These are phyloP conservation scores for Garra rufa DNA, from an alignment of 2,113 vertebrate genomes.

Conservation along the genomic window DNA sequence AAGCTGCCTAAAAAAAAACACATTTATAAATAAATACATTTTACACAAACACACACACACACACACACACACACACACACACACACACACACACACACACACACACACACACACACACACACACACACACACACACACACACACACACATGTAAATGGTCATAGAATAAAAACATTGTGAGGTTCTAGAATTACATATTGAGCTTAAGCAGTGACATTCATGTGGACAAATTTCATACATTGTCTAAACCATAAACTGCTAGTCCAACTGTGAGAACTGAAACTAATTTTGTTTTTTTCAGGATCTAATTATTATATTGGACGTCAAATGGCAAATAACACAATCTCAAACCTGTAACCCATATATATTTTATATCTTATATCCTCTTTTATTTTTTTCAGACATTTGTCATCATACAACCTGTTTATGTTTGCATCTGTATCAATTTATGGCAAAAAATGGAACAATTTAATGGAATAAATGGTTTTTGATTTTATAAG, in stretches of 20 bases:
- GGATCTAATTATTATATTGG: not conserved
- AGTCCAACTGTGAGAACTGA: constrained; percentile 2
- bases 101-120: too few species aligned
- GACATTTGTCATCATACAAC: not conserved
- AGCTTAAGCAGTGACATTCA: not conserved
- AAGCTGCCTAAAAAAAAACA: constrained; percentile 75
- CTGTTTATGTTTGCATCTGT: not conserved
- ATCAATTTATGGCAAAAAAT: not conserved
- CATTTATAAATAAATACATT: not conserved
- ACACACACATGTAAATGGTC: not conserved
- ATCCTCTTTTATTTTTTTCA: too few species aligned
- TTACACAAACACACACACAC: too few species aligned
- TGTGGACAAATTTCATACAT: constrained; percentile 32
- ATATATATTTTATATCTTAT: too few species aligned
- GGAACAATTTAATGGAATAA: not conserved
- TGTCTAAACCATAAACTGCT: constrained; percentile 5
- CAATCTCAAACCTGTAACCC: not conserved
- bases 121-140: not conserved
- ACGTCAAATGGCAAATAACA: not conserved
- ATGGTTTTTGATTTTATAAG: not conserved
- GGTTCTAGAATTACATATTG: not conserved
- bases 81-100: too few species aligned
- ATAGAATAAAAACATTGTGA: not conserved
- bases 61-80: too few species aligned
- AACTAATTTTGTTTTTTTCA: not conserved